Percentiles rank a stretch among this genome's conserved stretches.
These are phyloP conservation scores for Nerophis ophidion DNA, from an alignment of 2,113 vertebrate species.

Conservation along the genomic window DNA sequence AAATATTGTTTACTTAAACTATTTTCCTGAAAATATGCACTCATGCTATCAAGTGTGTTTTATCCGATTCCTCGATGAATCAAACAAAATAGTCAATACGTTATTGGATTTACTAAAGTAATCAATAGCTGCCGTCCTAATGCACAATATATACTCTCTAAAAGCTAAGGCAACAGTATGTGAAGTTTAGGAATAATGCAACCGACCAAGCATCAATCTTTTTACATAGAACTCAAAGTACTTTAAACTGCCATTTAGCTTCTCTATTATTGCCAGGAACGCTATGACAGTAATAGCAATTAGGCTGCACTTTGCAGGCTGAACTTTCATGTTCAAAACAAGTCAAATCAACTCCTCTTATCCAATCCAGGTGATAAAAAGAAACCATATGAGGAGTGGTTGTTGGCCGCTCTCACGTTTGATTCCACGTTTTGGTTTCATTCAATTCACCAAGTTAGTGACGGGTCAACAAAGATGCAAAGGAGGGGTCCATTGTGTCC, in stretches of 20 bases:
- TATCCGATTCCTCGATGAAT: too few species aligned
- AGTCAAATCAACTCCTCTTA: neutral
- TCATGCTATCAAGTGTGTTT: too few species aligned
- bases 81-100: too few species aligned
- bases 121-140: neutral
- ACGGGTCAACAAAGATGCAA: conserved; percentile 43
- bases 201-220: neutral
- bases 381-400: neutral
- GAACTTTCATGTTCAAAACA: neutral
- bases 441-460: conserved; percentile 25
- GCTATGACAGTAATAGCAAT: neutral
- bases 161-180: neutral
- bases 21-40: too few species aligned
- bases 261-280: neutral
- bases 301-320: neutral
- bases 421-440: conserved; percentile 9
- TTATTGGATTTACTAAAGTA: too few species aligned
- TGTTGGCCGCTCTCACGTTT: neutral
- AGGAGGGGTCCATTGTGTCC: conserved; percentile 62
- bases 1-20: too few species aligned
- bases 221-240: neutral
- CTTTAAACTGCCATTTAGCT: neutral
- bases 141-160: neutral
- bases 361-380: neutral
- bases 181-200: neutral